Evolutionary conservation across 2,888 invertebrate species (phyloP), one percentile per base, ranked within the genome.

Genomic region (Nomada goodeniana): DNA sequence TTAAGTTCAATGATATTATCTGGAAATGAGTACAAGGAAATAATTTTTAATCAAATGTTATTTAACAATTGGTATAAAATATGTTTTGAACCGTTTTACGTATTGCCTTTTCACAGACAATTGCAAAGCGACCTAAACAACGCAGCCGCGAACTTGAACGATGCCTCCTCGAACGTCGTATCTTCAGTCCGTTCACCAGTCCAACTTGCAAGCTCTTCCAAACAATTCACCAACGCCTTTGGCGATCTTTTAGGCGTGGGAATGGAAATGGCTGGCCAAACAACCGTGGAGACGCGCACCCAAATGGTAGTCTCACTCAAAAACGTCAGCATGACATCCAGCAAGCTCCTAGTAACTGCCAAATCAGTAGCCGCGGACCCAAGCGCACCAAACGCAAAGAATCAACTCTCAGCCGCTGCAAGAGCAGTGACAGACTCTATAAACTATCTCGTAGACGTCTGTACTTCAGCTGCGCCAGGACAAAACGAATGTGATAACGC

Each of bases 401-500:
- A 98, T 93, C 96, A 98, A 88, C 94, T 98, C 50, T 96, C 97
- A 4, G 96, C 97, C 11, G 98, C 98, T 52, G 98, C 98, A 0
- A 95, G 98, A 75, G 97, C 97, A 11, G 98, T 98, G 63, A 98
- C 98, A 0, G 98, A 98, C 88, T 97, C 97, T 93, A 98, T 99
- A 87, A 99, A 99, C 93, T 96, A 97, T 89, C 94, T 99, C 82
- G 97, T 99, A 87, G 97, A 97, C 93, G 96, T 97, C 7, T 97
- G 97, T 92, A 98, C 98, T 1, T 97, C 97, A 52, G 98, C 98
- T 0, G 98, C 98, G 0, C 99, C 99, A 0, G 98, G 99, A 0
- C 98, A 99, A 94, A 98, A 98, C 93, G 99, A 99, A 92, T 99
- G 99, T 94, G 98, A 98, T 92, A 98, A 98, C 87, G 99, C 99